phyloP scores from a whole-genome alignment of 2,888 invertebrate species.

The Trissolcus japonicus region DNA sequence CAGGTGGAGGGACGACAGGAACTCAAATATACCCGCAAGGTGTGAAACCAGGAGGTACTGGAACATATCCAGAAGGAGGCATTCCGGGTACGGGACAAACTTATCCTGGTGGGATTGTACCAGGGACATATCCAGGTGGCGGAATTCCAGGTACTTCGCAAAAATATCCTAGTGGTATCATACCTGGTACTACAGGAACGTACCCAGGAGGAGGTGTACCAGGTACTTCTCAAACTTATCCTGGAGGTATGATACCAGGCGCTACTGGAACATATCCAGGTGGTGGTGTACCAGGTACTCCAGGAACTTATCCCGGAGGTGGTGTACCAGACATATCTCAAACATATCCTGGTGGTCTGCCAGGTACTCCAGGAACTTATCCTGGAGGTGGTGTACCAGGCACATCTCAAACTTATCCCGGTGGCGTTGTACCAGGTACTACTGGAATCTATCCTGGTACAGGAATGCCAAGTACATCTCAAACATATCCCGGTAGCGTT shows the following conservation, averaged over 20 bases:
- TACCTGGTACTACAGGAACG: slow-evolving; percentile 24
- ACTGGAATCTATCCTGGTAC: neutral
- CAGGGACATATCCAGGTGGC: slow-evolving; percentile 15
- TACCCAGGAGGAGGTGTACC: slow-evolving; percentile 14
- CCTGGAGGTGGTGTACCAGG: neutral
- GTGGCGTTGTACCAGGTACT: neutral
- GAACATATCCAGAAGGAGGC: slow-evolving; percentile 22
- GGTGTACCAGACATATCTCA: too few species aligned
- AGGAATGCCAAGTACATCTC: neutral
- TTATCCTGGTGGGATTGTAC: neutral
- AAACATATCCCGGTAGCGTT: neutral
- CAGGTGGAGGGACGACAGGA: neutral
- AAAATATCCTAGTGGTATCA: slow-evolving; percentile 44
- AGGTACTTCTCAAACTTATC: slow-evolving; percentile 19
- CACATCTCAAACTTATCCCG: neutral
- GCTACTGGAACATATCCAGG: slow-evolving; percentile 38
- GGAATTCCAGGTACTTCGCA: neutral
- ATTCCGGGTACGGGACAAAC: neutral
- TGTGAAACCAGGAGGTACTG: neutral
- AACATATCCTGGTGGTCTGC: neutral
- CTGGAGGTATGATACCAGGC: slow-evolving; percentile 41
- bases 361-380: neutral
- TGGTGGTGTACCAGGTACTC: slow-evolving; percentile 7
- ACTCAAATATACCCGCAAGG: slow-evolving; percentile 51
- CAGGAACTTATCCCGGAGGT: neutral